Conservation (phyloP, 2,113 vertebrate genomes). For the Euleptes europaea region DNA sequence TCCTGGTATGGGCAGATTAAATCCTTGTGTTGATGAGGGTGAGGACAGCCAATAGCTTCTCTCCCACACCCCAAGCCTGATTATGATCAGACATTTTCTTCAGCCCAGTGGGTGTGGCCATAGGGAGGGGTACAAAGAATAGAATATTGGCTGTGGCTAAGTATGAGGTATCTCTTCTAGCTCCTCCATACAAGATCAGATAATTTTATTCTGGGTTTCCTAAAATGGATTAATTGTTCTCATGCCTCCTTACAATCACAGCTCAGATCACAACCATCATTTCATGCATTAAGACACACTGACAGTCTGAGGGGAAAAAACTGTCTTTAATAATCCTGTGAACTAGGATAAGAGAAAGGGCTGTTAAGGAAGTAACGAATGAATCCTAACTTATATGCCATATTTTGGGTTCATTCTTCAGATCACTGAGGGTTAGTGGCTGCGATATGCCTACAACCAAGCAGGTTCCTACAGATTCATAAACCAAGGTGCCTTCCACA, state of each 20-base stretch:
- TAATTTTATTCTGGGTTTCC: background rate
- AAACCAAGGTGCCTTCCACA: background rate
- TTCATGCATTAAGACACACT: background rate
- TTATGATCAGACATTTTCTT: background rate
- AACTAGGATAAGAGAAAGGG: background rate
- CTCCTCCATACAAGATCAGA: background rate
- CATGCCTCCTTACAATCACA: background rate
- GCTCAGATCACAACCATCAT: background rate
- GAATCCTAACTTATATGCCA: background rate
- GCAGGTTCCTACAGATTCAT: background rate
- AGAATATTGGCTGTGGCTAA: background rate
- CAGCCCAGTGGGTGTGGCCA: background rate
- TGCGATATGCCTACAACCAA: background rate
- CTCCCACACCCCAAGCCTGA: background rate
- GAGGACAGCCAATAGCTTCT: background rate
- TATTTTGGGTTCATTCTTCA: background rate
- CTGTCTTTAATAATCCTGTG: background rate
- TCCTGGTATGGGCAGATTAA: background rate
- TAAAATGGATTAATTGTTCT: background rate
- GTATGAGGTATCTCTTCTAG: background rate
- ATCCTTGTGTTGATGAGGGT: background rate
- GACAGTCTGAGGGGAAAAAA: background rate
- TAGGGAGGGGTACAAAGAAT: background rate
- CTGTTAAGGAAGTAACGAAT: background rate
- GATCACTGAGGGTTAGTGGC: background rate